Evolutionary conservation across 1,140 invertebrate species (phyloP).

Genomic region (Brachionus calyciflorus): DNA sequence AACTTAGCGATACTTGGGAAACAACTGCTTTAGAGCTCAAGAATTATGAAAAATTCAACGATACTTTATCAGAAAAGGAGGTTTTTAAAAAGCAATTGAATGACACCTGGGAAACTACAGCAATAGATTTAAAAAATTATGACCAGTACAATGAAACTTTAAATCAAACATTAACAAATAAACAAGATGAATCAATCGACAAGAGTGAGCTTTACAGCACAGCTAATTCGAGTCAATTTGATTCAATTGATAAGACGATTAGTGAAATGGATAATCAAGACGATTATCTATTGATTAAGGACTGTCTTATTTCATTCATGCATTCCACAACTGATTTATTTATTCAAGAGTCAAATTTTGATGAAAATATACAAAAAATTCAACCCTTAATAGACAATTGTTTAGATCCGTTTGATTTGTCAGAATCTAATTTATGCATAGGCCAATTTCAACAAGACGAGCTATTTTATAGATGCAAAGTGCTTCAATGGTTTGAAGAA

Average conservation of each 20-base stretch:
- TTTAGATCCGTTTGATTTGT: slow-evolving; percentile 2
- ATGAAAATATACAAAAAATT: slow-evolving; percentile 6
- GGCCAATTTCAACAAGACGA: slow-evolving; percentile 25
- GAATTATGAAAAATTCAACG: background rate
- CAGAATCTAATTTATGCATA: slow-evolving; percentile 4
- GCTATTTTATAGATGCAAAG: slow-evolving; percentile 24
- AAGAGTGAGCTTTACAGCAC: slow-evolving; percentile 22
- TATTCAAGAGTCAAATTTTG: slow-evolving; percentile 29
- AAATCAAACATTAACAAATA: too few species aligned
- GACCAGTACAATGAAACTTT: background rate
- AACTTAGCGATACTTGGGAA: background rate
- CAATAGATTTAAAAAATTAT: background rate
- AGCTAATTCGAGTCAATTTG: slow-evolving; percentile 31
- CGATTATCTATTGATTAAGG: background rate
- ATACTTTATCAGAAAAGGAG: too few species aligned
- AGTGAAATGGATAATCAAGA: background rate
- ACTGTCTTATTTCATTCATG: slow-evolving; percentile 1
- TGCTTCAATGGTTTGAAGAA: background rate
- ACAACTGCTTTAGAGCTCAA: background rate
- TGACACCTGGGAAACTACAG: background rate
- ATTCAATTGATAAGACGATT: background rate
- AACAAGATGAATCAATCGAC: background rate
- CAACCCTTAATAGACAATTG: slow-evolving; percentile 12
- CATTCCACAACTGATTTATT: slow-evolving; percentile 7
- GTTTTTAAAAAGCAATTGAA: too few species aligned